A percentile compares a stretch with the other conserved stretches of the same genome.
phyloP scores from a whole-genome alignment of 2,888 invertebrate species.

The Acanthosepion lycidas region DNA sequence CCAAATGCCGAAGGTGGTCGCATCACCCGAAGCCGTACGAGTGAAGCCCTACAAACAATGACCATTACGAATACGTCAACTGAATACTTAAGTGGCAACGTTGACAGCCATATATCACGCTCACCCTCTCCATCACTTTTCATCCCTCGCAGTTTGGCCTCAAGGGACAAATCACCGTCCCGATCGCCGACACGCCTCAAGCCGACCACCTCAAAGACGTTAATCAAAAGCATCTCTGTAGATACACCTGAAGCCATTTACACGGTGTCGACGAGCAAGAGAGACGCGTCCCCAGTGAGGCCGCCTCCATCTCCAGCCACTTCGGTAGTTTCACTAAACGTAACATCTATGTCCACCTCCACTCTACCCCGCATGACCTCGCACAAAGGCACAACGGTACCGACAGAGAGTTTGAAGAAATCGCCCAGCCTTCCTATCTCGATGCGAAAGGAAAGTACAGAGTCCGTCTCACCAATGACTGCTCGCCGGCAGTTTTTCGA shows the following conservation, averaged over 20 bases:
- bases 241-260: constrained; percentile 34
- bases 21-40: constrained; percentile 34
- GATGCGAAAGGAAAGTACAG: constrained; percentile 54
- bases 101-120: background rate
- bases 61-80: background rate
- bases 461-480: constrained; percentile 61
- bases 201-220: constrained; percentile 15
- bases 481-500: constrained; percentile 67
- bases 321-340: constrained; percentile 48
- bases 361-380: constrained; percentile 50
- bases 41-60: constrained; percentile 24
- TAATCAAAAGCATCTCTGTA: constrained; percentile 36
- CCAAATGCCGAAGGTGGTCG: background rate
- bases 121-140: constrained; percentile 8
- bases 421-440: background rate
- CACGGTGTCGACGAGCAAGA: background rate
- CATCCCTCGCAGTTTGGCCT: background rate
- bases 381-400: constrained; percentile 49
- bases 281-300: background rate
- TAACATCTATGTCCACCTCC: constrained; percentile 51
- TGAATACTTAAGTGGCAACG: background rate
- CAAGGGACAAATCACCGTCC: background rate
- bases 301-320: constrained; percentile 48
- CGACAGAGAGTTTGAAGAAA: background rate
- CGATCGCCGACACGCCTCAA: background rate